Conservation (phyloP, 2,113 vertebrate species). For the Corythornis vintsioides region DNA sequence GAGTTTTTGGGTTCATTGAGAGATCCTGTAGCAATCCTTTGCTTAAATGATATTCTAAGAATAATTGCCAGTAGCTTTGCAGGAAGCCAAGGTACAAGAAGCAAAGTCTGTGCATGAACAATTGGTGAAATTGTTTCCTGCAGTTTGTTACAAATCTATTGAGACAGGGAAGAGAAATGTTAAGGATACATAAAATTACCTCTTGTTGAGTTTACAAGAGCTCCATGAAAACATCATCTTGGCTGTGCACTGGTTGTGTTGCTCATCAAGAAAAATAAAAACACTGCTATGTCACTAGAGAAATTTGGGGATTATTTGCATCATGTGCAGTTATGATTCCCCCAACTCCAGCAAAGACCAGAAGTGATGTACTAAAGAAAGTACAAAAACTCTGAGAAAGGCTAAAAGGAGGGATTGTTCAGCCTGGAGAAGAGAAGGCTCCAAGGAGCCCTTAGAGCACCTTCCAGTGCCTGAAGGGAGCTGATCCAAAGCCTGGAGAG, state of each 20-base stretch:
- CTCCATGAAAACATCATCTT: background rate
- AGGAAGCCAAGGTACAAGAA: background rate
- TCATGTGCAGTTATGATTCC: background rate
- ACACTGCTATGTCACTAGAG: background rate
- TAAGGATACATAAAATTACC: background rate
- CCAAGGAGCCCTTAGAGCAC: too few relatives aligned
- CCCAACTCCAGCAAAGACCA: background rate
- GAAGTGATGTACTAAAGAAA: background rate
- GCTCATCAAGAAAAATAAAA: background rate
- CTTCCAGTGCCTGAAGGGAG: too few relatives aligned
- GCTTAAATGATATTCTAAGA: background rate
- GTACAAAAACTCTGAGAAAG: background rate
- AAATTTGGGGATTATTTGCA: background rate
- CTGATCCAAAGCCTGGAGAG: too few relatives aligned
- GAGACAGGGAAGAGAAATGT: background rate
- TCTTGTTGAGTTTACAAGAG: background rate
- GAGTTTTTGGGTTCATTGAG: background rate
- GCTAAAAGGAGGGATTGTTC: background rate
- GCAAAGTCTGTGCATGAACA: background rate
- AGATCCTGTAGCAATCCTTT: background rate
- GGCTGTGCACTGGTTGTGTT: background rate
- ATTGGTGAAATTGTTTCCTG: background rate
- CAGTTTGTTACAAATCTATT: background rate
- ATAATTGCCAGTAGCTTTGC: background rate
- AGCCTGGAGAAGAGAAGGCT: too few relatives aligned